These are phyloP conservation scores for Geotrypetes seraphini DNA, from an alignment of 2,797 vertebrate species.

Conservation along the genomic window DNA sequence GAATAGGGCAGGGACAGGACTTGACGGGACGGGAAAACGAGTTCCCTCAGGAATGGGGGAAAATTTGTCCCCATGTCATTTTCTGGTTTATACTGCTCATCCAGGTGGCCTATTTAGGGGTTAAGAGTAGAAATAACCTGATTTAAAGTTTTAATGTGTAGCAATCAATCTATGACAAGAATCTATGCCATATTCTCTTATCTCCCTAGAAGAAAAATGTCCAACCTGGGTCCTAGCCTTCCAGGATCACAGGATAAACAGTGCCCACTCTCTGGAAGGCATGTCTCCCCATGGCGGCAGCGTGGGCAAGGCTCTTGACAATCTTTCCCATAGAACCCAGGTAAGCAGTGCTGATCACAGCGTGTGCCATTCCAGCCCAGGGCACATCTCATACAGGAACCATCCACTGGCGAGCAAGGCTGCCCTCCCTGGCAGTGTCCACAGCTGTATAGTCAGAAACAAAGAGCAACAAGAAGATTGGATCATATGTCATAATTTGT, in stretches of 20 bases:
- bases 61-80: no score
- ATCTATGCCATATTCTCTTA: no score
- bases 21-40: no score
- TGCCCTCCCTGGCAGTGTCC: conserved; percentile 58
- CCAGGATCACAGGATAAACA: conserved; percentile 74
- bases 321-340: conserved; percentile 61
- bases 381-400: conserved; percentile 67
- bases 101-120: no score
- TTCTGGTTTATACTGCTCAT: no score
- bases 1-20: no score
- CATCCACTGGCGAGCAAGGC: conserved; percentile 62
- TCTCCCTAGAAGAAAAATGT: no score
- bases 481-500: neutral
- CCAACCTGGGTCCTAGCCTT: conserved; percentile 71
- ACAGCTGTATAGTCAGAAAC: conserved; percentile 37
- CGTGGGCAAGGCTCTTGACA: conserved; percentile 66
- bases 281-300: conserved; percentile 60
- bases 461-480: no score
- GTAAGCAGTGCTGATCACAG: conserved; percentile 61
- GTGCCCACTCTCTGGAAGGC: conserved; percentile 58
- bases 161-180: no score
- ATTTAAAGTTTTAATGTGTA: no score
- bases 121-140: no score
- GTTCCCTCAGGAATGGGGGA: no score
- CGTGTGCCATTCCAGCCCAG: conserved; percentile 79